A percentile compares a stretch with the other conserved stretches of the same genome.
phyloP scores from a whole-genome alignment of 2,113 vertebrate genomes.

The Microcebus jonahi region DNA sequence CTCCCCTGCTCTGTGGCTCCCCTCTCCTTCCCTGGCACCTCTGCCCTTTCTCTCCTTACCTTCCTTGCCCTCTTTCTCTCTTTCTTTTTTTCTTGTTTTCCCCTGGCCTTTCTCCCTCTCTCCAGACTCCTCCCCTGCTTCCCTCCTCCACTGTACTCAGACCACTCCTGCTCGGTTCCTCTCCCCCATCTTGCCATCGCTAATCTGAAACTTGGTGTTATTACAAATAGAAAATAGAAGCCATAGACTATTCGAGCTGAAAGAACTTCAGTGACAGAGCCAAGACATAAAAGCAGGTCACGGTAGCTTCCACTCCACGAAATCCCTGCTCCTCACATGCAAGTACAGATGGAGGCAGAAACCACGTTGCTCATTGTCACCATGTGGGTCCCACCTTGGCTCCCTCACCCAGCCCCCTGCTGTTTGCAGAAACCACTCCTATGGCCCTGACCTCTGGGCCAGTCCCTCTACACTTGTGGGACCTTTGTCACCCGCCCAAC shows the following conservation, averaged over 20 bases:
- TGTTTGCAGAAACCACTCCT: background rate
- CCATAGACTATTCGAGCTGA: background rate
- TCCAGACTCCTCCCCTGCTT: background rate
- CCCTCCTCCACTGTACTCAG: background rate
- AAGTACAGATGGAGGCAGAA: background rate
- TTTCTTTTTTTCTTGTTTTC: background rate
- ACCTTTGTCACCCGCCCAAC: background rate
- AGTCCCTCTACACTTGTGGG: background rate
- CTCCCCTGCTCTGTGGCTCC: background rate
- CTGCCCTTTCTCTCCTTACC: too few species aligned
- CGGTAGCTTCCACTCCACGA: background rate
- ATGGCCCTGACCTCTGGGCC: background rate
- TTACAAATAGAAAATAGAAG: background rate
- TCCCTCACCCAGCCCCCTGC: background rate
- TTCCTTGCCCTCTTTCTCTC: accelerated
- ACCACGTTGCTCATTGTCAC: accelerated
- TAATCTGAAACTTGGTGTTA: background rate
- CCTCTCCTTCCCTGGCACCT: too few species aligned
- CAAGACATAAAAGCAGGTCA: background rate
- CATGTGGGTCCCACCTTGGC: accelerated
- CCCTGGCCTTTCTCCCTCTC: background rate
- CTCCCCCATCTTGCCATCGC: background rate
- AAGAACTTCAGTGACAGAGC: background rate
- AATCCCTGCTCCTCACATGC: accelerated
- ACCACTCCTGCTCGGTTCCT: background rate